A percentile compares a stretch with the other conserved stretches of the same genome.
Evolutionary conservation across 2,113 vertebrate species (phyloP).

Genomic region (sheep (Ovis aries)): DNA sequence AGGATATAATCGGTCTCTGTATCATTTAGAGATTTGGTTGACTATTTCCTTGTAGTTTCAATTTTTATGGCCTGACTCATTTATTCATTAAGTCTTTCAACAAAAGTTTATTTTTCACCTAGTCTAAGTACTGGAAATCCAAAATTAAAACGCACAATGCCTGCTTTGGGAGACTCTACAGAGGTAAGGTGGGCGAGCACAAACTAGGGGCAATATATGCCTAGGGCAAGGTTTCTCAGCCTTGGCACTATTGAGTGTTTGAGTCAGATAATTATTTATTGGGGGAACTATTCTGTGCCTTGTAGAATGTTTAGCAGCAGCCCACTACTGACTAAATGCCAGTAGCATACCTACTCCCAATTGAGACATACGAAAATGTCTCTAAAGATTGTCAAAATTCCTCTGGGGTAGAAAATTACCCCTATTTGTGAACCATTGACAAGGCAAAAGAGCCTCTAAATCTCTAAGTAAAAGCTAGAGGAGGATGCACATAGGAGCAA

Average conservation of each 20-base stretch:
- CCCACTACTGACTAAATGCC: not conserved
- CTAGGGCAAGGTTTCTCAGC: not conserved
- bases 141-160: not conserved
- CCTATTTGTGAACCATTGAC: not conserved
- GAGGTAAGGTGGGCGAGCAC: not conserved
- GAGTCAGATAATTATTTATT: not conserved
- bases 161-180: not conserved
- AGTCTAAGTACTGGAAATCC: not conserved
- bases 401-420: not conserved
- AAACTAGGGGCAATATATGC: not conserved
- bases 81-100: not conserved
- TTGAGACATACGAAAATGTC: not conserved
- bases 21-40: not conserved
- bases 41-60: not conserved
- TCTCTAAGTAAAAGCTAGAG: not conserved
- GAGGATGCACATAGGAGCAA: not conserved
- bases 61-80: not conserved
- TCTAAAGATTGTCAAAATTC: not conserved
- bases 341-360: not conserved
- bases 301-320: not conserved
- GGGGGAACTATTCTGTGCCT: not conserved
- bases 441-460: not conserved
- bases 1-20: not conserved
- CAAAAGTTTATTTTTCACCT: not conserved
- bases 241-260: not conserved